Conservation (phyloP, 2,888 invertebrate genomes). For the Notodonta dromedarius region DNA sequence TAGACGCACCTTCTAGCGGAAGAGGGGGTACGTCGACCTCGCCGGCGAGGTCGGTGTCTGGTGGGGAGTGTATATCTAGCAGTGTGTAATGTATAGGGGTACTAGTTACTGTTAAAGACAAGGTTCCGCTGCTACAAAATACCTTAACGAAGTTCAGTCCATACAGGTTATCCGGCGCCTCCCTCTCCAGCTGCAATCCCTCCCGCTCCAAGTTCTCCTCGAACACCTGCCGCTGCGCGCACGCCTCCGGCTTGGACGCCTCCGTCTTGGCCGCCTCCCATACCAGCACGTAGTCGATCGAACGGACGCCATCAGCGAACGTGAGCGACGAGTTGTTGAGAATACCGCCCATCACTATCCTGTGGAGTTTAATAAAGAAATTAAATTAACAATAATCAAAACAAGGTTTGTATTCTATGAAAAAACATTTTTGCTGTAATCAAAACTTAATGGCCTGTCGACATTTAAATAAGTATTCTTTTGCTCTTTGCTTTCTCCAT, state of each 20-base stretch:
- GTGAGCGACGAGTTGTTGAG: constrained; percentile 83
- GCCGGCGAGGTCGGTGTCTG: too few species aligned
- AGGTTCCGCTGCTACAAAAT: constrained; percentile 1
- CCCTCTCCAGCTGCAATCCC: constrained; percentile 90
- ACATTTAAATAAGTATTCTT: too few species aligned
- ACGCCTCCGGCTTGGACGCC: constrained; percentile 69
- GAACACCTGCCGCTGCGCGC: constrained; percentile 85
- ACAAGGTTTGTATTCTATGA: too few species aligned
- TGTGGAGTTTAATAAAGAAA: constrained; percentile 29
- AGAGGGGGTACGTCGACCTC: too few species aligned
- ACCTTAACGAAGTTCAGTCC: constrained; percentile 92
- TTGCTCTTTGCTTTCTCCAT: too few species aligned
- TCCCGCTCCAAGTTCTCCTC: constrained; percentile 89
- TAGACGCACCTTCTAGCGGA: too few species aligned
- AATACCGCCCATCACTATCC: constrained; percentile 72
- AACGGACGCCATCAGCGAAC: constrained; percentile 88
- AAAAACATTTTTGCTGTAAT: too few species aligned
- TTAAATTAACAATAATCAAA: too few species aligned
- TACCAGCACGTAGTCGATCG: constrained; percentile 91
- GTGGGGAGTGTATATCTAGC: too few species aligned
- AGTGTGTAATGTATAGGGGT: too few species aligned
- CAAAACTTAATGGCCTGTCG: too few species aligned
- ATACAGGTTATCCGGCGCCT: constrained; percentile 84
- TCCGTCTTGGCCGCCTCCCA: constrained; percentile 87
- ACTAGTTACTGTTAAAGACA: too few species aligned